These are phyloP conservation scores for Sebastes variabilis DNA, from an alignment of 2,797 vertebrate genomes.

Conservation along the genomic window DNA sequence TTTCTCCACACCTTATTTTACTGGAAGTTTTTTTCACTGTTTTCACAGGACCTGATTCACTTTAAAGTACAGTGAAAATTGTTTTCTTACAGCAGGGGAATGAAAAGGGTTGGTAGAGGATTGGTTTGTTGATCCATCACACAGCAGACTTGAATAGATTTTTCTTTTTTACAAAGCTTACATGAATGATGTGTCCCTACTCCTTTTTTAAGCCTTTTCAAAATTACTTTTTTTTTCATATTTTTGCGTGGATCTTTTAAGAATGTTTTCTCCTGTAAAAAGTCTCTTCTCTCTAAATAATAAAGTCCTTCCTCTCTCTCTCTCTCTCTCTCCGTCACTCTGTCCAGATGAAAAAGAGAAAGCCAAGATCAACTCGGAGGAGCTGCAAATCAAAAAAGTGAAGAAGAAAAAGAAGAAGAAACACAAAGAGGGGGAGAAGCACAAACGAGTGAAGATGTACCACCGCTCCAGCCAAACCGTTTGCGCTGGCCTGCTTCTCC, in stretches of 20 bases:
- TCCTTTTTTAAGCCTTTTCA: background rate
- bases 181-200: background rate
- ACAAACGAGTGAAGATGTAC: conserved; percentile 95
- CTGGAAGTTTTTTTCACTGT: background rate
- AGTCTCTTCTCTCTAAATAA: background rate
- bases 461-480: conserved; percentile 95
- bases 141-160: background rate
- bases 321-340: background rate
- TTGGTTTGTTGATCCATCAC: conserved; percentile 14
- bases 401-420: conserved; percentile 99
- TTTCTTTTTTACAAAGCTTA: background rate
- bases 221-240: background rate
- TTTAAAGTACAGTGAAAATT: background rate
- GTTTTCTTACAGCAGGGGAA: background rate
- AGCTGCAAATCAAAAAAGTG: conserved; percentile 95
- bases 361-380: conserved; percentile 88
- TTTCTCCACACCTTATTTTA: background rate
- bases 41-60: background rate
- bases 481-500: conserved; percentile 89
- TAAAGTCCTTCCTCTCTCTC: background rate
- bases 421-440: conserved; percentile 97
- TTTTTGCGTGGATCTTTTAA: background rate
- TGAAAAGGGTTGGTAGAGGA: background rate
- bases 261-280: background rate
- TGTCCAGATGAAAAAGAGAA: conserved; percentile 90